Percentiles rank a stretch among this genome's conserved stretches.
Evolutionary conservation across 2,113 vertebrate genomes (phyloP).

Genomic region (Alouatta palliata): DNA sequence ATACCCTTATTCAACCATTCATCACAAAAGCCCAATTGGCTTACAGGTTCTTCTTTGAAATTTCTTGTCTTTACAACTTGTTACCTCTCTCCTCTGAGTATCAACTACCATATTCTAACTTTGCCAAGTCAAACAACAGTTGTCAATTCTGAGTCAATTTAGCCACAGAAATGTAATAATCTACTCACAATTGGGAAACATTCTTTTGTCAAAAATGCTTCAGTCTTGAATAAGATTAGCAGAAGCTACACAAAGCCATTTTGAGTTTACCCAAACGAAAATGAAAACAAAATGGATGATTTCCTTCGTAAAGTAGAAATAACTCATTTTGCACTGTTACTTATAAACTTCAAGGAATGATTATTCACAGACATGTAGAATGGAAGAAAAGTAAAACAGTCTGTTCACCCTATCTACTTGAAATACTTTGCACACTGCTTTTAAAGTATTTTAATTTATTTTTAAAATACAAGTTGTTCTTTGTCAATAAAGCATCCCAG

Average conservation of each 20-base stretch:
- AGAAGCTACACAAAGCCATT: conserved; percentile 63
- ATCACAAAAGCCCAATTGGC: background rate
- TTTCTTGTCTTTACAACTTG: background rate
- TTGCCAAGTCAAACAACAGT: conserved; percentile 59
- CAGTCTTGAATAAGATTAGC: conserved; percentile 55
- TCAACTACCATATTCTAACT: background rate
- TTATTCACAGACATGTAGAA: conserved; percentile 71
- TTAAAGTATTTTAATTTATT: conserved; percentile 72
- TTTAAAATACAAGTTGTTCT: conserved; percentile 65
- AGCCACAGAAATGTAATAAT: conserved; percentile 10
- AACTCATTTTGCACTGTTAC: conserved; percentile 60
- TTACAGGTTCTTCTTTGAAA: background rate
- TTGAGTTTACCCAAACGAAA: conserved; percentile 60
- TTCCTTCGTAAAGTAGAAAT: conserved; percentile 61
- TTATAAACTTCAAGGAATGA: conserved; percentile 78
- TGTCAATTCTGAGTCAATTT: conserved; percentile 47
- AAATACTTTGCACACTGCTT: conserved; percentile 52
- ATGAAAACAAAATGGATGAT: conserved; percentile 70
- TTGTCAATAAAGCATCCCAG: conserved; percentile 52
- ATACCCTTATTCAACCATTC: background rate
- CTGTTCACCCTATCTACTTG: conserved; percentile 60
- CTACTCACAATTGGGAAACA: conserved; percentile 16
- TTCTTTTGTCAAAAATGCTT: conserved; percentile 40
- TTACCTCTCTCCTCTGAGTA: background rate
- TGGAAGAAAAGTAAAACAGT: conserved; percentile 64